These are phyloP conservation scores for Habroteleia sp. DNA, from an alignment of 2,888 invertebrate genomes.

Conservation along the genomic window DNA sequence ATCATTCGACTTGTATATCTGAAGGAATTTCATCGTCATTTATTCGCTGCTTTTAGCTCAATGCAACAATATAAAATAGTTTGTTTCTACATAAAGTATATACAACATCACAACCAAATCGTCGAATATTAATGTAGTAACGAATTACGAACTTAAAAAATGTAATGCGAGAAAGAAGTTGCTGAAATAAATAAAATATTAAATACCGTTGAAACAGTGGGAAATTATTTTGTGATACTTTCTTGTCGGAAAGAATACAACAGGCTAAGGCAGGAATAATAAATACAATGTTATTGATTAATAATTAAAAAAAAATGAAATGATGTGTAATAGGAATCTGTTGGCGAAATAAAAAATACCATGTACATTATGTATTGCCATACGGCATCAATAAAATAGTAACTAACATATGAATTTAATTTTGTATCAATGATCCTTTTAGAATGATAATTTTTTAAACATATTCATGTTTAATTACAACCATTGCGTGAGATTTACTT, in stretches of 20 bases:
- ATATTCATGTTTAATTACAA: too few relatives aligned
- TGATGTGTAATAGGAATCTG: conserved; percentile 79
- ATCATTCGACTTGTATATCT: conserved; percentile 66
- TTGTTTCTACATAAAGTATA: conserved; percentile 44
- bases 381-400: conserved; percentile 79
- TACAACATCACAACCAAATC: conserved; percentile 39
- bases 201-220: conserved; percentile 79
- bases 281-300: conserved; percentile 79
- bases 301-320: conserved; percentile 70
- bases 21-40: conserved; percentile 66
- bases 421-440: neutral
- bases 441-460: too few relatives aligned
- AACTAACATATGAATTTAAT: conserved; percentile 70
- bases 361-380: conserved; percentile 81
- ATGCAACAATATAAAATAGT: conserved; percentile 66
- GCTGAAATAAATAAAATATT: conserved; percentile 72
- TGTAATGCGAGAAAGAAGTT: conserved; percentile 36
- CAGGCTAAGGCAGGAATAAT: conserved; percentile 76
- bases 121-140: conserved; percentile 49
- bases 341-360: conserved; percentile 78
- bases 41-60: conserved; percentile 68
- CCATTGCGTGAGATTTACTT: too few relatives aligned
- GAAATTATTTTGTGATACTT: conserved; percentile 81
- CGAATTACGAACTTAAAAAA: conserved; percentile 38
- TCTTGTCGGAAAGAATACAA: conserved; percentile 81